phyloP scores from a whole-genome alignment of 2,113 vertebrate genomes.

The Salvator merianae region DNA sequence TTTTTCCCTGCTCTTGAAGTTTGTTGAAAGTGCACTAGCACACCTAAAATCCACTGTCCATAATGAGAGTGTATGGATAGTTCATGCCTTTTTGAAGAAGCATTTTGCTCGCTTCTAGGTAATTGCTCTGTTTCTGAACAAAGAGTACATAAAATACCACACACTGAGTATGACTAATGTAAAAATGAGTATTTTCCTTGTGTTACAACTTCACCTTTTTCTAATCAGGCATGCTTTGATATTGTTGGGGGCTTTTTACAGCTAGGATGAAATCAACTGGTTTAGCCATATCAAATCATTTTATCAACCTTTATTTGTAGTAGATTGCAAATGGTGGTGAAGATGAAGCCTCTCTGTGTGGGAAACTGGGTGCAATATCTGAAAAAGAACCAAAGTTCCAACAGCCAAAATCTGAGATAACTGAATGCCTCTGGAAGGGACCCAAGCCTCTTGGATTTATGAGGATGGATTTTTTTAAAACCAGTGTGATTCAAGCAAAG shows the following conservation, averaged over 20 bases:
- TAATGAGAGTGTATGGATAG: too few relatives aligned
- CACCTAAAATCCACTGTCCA: too few relatives aligned
- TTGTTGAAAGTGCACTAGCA: too few relatives aligned
- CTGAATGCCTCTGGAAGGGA: background rate
- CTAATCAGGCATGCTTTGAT: background rate
- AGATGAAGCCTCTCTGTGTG: background rate
- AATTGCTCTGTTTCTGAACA: background rate
- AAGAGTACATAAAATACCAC: background rate
- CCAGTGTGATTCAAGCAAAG: background rate
- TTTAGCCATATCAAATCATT: background rate
- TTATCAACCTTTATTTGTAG: background rate
- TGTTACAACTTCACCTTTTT: background rate
- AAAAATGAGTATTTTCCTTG: background rate
- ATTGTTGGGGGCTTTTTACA: background rate
- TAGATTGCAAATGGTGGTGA: background rate
- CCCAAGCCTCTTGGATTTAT: background rate
- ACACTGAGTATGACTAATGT: background rate
- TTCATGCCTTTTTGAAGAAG: too few relatives aligned
- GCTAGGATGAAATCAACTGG: background rate
- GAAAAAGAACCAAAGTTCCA: background rate
- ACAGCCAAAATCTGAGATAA: background rate
- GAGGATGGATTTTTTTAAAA: background rate
- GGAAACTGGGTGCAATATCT: background rate
- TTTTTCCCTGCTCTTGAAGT: too few relatives aligned
- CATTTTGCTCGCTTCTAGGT: background rate